A percentile compares a stretch with the other conserved stretches of the same genome.
These are phyloP conservation scores for Eupristina koningsbergeri DNA, from an alignment of 1,140 invertebrate species.

Conservation along the genomic window DNA sequence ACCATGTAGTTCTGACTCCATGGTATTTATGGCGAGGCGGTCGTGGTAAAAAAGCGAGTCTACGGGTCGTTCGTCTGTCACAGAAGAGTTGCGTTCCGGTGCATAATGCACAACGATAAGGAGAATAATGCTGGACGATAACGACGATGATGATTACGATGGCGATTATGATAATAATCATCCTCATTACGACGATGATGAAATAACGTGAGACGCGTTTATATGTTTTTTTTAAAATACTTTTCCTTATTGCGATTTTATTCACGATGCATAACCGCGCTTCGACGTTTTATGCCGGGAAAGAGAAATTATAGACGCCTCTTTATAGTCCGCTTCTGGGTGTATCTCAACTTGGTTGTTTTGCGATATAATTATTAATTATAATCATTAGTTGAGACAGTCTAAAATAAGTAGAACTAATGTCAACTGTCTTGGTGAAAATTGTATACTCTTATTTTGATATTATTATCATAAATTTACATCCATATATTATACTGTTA, in stretches of 20 bases:
- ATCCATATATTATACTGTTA: background rate
- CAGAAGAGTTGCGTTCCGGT: background rate
- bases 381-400: background rate
- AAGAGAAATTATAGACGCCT: background rate
- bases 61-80: constrained; percentile 24
- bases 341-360: no score
- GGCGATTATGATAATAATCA: background rate
- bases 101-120: background rate
- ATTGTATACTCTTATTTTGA: background rate
- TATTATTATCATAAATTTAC: background rate
- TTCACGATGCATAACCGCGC: background rate
- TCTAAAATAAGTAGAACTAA: background rate
- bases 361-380: background rate
- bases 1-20: no score
- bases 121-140: background rate
- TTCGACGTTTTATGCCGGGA: background rate
- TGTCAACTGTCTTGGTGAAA: background rate
- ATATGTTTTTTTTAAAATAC: background rate
- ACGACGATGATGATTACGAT: background rate
- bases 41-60: constrained; percentile 4
- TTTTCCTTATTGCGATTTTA: constrained; percentile 57
- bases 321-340: background rate
- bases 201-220: background rate
- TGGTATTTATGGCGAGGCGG: background rate
- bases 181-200: constrained; percentile 3